Evolutionary conservation across 2,888 invertebrate genomes (phyloP).

Genomic region (Serripes groenlandicus): DNA sequence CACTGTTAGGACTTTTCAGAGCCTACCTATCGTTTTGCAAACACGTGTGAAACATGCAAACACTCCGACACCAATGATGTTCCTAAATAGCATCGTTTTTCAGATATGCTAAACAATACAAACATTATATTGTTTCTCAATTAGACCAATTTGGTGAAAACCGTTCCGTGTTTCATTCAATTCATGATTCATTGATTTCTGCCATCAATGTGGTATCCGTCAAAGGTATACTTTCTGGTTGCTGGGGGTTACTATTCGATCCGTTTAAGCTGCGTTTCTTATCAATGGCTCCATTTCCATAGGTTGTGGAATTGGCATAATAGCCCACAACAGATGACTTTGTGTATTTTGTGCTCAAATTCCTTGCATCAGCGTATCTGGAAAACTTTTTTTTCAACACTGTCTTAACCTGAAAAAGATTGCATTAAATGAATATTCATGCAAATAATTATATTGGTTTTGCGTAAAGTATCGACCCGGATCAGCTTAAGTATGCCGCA

Average conservation of each 20-base stretch:
- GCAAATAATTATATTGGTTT: not conserved
- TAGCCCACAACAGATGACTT: slow-evolving; percentile 71
- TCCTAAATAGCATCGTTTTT: too few species aligned
- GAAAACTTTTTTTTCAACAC: slow-evolving; percentile 77
- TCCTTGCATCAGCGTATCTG: slow-evolving; percentile 75
- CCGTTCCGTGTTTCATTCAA: too few species aligned
- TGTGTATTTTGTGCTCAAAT: slow-evolving; percentile 77
- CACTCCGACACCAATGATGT: too few species aligned
- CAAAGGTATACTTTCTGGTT: slow-evolving; percentile 42
- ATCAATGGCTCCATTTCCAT: slow-evolving; percentile 39
- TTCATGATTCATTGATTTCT: slow-evolving; percentile 22
- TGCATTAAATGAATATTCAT: too few species aligned
- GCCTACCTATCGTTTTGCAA: too few species aligned
- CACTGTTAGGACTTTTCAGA: too few species aligned
- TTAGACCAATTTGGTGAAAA: too few species aligned
- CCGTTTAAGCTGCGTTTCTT: slow-evolving; percentile 24
- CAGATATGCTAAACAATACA: too few species aligned
- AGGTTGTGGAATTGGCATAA: slow-evolving; percentile 36
- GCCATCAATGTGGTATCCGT: slow-evolving; percentile 16
- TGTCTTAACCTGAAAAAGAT: slow-evolving; percentile 71
- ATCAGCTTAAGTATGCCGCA: too few species aligned
- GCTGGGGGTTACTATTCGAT: not conserved
- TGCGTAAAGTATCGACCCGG: not conserved
- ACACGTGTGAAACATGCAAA: too few species aligned
- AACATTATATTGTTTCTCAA: too few species aligned